phyloP scores from a whole-genome alignment of 37 sponge, comb jelly and placozoan species.

The Bolinopsis microptera region DNA sequence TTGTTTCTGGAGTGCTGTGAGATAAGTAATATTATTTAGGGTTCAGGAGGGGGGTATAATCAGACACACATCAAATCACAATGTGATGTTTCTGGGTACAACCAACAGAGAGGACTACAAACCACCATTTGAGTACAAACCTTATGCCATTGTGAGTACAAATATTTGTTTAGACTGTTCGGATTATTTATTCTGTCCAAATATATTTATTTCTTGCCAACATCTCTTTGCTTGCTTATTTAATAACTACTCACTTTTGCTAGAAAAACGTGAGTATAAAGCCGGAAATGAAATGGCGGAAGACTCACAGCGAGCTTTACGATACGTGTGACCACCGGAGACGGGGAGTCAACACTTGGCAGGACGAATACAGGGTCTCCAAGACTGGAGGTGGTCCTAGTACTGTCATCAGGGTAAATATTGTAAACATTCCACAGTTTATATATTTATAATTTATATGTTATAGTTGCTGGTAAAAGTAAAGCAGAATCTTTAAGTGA shows the following conservation, averaged over 20 bases:
- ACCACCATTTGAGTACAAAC: conserved; percentile 9
- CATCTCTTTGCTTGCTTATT: too few relatives aligned
- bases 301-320: conserved; percentile 72
- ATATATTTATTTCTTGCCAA: too few relatives aligned
- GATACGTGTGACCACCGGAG: conserved; percentile 75
- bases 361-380: conserved; percentile 69
- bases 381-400: conserved; percentile 1
- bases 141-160: conserved; percentile 10
- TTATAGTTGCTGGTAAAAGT: background rate
- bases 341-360: conserved; percentile 82
- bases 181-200: too few relatives aligned
- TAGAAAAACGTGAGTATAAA: conserved; percentile 54
- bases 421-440: too few relatives aligned
- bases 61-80: conserved; percentile 22
- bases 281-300: conserved; percentile 11
- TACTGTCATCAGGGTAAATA: conserved; percentile 31
- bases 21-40: background rate
- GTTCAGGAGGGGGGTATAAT: conserved; percentile 4
- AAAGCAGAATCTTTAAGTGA: too few relatives aligned
- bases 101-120: conserved; percentile 52
- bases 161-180: too few relatives aligned
- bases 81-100: background rate
- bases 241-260: too few relatives aligned
- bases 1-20: too few relatives aligned
- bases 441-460: background rate